A percentile compares a stretch with the other conserved stretches of the same genome.
Evolutionary conservation across 2,797 vertebrate genomes (phyloP).

Genomic region (Syndactyla subalaris): DNA sequence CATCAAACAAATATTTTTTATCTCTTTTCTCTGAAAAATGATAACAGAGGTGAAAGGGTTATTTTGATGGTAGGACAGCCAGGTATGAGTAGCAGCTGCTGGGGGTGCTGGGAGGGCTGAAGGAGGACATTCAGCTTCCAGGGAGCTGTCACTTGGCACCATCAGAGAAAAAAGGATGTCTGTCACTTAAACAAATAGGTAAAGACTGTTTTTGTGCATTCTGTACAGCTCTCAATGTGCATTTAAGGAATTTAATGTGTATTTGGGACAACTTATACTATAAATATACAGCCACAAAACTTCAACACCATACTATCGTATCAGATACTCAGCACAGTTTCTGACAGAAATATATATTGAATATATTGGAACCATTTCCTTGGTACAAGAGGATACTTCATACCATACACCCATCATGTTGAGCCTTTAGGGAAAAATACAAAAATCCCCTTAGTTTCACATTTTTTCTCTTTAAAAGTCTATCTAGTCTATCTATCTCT

Average conservation of each 20-base stretch:
- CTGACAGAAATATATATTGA: background rate
- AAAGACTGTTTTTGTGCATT: background rate
- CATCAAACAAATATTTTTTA: background rate
- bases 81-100: background rate
- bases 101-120: background rate
- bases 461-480: background rate
- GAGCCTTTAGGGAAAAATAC: background rate
- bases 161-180: background rate
- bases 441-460: too few relatives aligned
- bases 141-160: background rate
- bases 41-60: background rate
- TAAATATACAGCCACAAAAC: background rate
- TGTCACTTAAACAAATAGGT: background rate
- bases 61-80: background rate
- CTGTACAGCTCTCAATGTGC: background rate
- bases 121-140: background rate
- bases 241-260: background rate
- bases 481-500: background rate
- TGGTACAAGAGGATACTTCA: background rate
- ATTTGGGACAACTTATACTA: background rate
- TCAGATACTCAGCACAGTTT: background rate
- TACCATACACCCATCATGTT: background rate
- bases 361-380: background rate
- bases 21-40: background rate
- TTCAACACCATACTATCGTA: background rate